phyloP scores from a whole-genome alignment of 2,113 vertebrate species.

The Natator depressus region DNA sequence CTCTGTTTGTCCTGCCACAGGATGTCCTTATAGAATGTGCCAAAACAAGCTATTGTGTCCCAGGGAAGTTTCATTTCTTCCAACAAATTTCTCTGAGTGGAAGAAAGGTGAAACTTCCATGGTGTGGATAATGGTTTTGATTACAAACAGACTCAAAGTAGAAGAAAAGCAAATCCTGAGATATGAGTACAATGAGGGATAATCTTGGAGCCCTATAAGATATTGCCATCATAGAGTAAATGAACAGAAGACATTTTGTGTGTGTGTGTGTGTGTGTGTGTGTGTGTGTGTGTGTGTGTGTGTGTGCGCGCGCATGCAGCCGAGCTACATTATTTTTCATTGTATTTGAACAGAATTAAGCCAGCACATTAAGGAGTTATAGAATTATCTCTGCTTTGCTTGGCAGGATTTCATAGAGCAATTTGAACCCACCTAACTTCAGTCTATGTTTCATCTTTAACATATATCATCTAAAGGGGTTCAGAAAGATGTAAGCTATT shows the following conservation, averaged over 20 bases:
- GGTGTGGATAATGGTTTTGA: neutral
- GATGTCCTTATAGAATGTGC: neutral
- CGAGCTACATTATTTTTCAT: neutral
- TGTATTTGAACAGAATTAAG: neutral
- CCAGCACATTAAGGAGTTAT: neutral
- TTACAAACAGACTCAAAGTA: neutral
- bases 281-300: fast-evolving
- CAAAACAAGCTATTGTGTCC: neutral
- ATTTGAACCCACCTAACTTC: conserved; percentile 57
- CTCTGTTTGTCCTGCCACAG: neutral
- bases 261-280: neutral
- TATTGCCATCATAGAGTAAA: neutral
- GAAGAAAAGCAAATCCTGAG: neutral
- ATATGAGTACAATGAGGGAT: neutral
- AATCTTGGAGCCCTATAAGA: neutral
- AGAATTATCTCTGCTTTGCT: conserved; percentile 66
- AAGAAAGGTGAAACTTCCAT: neutral
- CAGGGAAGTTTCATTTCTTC: neutral
- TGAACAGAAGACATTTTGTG: neutral
- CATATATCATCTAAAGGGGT: conserved; percentile 57
- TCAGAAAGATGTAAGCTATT: conserved; percentile 42
- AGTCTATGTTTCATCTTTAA: conserved; percentile 58
- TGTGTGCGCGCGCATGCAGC: neutral
- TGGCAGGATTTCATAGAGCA: conserved; percentile 59
- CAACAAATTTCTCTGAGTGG: neutral